Evolutionary conservation across 2,888 invertebrate genomes (phyloP).

Genomic region (Merodon equestris): DNA sequence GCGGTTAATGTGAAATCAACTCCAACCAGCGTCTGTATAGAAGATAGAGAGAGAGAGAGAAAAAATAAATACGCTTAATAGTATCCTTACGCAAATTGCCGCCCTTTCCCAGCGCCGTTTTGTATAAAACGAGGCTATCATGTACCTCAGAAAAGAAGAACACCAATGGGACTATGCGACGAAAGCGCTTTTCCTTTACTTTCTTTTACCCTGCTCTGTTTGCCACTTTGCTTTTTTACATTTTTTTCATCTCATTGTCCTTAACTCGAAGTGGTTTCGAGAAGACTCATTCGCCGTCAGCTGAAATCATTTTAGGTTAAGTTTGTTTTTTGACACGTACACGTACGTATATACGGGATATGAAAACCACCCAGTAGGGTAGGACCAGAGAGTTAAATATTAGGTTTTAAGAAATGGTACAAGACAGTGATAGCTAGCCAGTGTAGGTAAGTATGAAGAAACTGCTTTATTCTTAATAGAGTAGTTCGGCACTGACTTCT

Average conservation of each 20-base stretch:
- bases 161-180: constrained; percentile 21
- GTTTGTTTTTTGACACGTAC: constrained; percentile 31
- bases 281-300: constrained; percentile 21
- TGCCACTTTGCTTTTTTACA: too few relatives aligned
- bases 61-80: constrained; percentile 24
- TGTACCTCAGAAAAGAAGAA: constrained; percentile 4
- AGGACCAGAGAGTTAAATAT: too few relatives aligned
- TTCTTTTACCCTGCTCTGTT: constrained; percentile 6
- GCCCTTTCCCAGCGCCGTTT: constrained; percentile 3
- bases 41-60: neutral
- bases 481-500: too few relatives aligned
- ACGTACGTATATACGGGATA: too few relatives aligned
- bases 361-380: too few relatives aligned
- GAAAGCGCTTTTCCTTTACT: too few relatives aligned
- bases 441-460: too few relatives aligned
- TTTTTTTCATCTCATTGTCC: too few relatives aligned
- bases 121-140: constrained; percentile 8
- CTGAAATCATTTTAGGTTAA: constrained; percentile 26
- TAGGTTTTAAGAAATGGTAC: too few relatives aligned
- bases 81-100: constrained; percentile 19
- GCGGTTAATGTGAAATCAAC: neutral
- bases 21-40: constrained; percentile 10
- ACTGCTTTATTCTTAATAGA: too few relatives aligned
- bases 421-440: too few relatives aligned
- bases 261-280: constrained; percentile 20